Evolutionary conservation across 1,140 invertebrate genomes (phyloP).

Genomic region (Hyposmocoma kahamanoa): DNA sequence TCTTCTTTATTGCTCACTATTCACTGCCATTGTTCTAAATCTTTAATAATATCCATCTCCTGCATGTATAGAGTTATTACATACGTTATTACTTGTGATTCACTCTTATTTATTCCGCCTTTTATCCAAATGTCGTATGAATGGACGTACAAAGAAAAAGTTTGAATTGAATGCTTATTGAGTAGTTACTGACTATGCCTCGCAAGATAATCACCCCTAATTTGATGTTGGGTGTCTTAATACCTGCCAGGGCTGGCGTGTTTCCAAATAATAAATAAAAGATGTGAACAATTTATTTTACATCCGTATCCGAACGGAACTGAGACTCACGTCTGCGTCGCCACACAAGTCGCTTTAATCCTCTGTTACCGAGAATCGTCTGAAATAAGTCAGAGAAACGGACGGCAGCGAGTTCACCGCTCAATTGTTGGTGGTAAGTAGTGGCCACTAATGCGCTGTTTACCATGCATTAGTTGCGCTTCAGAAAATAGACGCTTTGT

Average conservation of each 20-base stretch:
- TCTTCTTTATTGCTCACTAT: conserved; percentile 46
- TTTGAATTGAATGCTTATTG: too few relatives aligned
- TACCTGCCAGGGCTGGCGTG: neutral
- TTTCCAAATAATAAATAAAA: neutral
- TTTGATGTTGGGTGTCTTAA: too few relatives aligned
- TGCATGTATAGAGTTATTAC: neutral
- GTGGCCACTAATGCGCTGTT: conserved; percentile 53
- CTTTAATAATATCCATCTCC: conserved; percentile 2
- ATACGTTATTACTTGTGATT: neutral
- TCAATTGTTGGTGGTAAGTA: conserved; percentile 46
- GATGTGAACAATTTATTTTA: neutral
- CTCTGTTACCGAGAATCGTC: conserved; percentile 45
- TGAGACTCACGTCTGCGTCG: conserved; percentile 28
- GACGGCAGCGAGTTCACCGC: conserved; percentile 31
- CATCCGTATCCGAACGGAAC: conserved; percentile 33
- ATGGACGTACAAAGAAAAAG: too few relatives aligned
- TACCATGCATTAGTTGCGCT: conserved; percentile 50
- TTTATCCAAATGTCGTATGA: neutral
- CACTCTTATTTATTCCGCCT: neutral
- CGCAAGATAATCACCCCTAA: too few relatives aligned
- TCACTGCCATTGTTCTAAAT: conserved; percentile 32
- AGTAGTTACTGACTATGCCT: too few relatives aligned
- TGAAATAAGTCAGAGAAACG: conserved; percentile 38
- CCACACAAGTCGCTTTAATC: conserved; percentile 50
- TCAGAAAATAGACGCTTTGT: conserved; percentile 53